Evolutionary conservation across 1,140 invertebrate species (phyloP).

Genomic region (Bombus polaris): DNA sequence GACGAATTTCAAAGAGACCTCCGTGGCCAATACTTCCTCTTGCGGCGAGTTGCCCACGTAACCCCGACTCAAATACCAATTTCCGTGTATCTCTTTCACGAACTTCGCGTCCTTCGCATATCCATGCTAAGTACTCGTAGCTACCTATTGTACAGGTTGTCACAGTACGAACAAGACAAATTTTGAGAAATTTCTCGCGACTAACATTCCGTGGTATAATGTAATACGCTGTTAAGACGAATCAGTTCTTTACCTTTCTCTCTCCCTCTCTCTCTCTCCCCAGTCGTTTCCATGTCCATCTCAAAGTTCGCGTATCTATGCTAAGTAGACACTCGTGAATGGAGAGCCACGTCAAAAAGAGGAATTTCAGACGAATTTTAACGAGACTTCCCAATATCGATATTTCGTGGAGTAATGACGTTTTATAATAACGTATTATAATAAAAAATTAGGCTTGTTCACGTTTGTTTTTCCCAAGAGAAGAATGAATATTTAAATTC

Average conservation of each 20-base stretch:
- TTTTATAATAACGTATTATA: no score
- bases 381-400: no score
- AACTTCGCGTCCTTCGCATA: conserved; percentile 1
- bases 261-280: no score
- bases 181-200: not conserved
- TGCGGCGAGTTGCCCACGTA: not conserved
- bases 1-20: not conserved
- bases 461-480: no score
- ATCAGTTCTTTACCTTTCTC: not conserved
- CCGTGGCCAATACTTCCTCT: not conserved
- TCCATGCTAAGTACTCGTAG: conserved; percentile 7
- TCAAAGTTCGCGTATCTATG: not conserved
- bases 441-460: no score
- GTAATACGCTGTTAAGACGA: no score
- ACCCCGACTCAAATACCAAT: not conserved
- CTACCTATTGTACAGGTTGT: no score
- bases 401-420: no score
- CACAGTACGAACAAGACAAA: not conserved
- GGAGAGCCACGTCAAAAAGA: not conserved
- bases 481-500: no score
- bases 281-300: not conserved
- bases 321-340: not conserved
- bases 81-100: not conserved
- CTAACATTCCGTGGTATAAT: not conserved
- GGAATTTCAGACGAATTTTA: no score